phyloP scores from a whole-genome alignment of 2,113 vertebrate species.

The Cephalopholis sonnerati region DNA sequence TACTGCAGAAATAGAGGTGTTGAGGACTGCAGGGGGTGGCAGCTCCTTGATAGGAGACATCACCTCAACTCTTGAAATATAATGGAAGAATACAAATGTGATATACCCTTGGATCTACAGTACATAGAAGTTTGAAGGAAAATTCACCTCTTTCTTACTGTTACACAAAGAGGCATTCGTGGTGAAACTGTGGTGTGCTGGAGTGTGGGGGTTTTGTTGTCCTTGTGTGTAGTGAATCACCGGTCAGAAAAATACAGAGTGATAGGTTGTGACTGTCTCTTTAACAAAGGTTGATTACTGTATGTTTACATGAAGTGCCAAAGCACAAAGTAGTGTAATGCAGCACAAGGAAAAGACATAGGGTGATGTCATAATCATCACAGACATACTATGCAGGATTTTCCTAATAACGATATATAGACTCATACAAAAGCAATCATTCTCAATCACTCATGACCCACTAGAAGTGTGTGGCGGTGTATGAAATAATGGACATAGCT shows the following conservation, averaged over 20 bases:
- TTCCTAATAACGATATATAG: no score
- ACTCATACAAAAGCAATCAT: no score
- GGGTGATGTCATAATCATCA: no score
- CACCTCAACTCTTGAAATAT: conserved; percentile 35
- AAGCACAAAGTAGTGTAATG: no score
- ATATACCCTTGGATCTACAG: conserved; percentile 14
- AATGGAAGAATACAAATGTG: conserved; percentile 44
- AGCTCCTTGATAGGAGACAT: conserved; percentile 41
- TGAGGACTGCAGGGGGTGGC: conserved; percentile 41
- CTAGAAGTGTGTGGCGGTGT: no score
- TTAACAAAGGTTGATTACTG: no score
- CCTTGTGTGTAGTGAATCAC: neutral
- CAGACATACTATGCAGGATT: no score
- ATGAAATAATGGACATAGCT: no score
- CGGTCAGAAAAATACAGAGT: neutral
- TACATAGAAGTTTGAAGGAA: neutral
- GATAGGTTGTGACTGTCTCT: neutral
- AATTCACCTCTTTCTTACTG: neutral
- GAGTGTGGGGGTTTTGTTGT: neutral
- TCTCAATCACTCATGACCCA: no score
- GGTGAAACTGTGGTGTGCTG: neutral
- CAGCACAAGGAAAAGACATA: no score
- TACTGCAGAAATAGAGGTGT: conserved; percentile 56
- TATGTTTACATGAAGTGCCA: no score
- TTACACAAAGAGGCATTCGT: neutral